Evolutionary conservation across 2,888 invertebrate species (phyloP).

Genomic region (Tortrix viridana): DNA sequence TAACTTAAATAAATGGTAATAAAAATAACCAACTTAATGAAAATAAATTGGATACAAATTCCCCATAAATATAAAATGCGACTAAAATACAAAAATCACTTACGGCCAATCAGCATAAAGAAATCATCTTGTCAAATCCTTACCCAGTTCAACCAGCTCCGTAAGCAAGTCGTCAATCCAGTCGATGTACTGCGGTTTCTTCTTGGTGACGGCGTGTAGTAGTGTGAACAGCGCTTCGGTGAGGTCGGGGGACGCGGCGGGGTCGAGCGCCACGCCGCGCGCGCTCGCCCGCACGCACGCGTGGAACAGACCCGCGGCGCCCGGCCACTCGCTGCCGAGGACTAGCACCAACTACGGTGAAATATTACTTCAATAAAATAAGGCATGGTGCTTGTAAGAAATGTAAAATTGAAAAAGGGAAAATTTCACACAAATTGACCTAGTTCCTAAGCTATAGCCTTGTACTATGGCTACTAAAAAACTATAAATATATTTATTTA

Average conservation of each 20-base stretch:
- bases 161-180: conserved; percentile 65
- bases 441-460: no score
- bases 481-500: no score
- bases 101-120: neutral
- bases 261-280: conserved; percentile 76
- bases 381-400: no score
- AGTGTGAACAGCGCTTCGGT: conserved; percentile 88
- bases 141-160: conserved; percentile 66
- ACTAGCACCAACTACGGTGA: conserved; percentile 76
- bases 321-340: conserved; percentile 66
- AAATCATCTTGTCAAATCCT: conserved; percentile 24
- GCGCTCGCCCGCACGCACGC: conserved; percentile 56
- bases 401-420: no score
- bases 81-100: neutral
- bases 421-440: no score
- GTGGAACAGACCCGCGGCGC: conserved; percentile 56
- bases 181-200: conserved; percentile 78
- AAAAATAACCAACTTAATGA: no score
- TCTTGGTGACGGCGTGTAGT: conserved; percentile 87
- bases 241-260: conserved; percentile 87
- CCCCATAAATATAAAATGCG: no score
- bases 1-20: no score
- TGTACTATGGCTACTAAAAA: no score
- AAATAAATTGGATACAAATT: no score
- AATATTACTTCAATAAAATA: no score